A percentile compares a stretch with the other conserved stretches of the same genome.
Conservation (phyloP, 2,113 vertebrate species). For the Callorhinus ursinus region DNA sequence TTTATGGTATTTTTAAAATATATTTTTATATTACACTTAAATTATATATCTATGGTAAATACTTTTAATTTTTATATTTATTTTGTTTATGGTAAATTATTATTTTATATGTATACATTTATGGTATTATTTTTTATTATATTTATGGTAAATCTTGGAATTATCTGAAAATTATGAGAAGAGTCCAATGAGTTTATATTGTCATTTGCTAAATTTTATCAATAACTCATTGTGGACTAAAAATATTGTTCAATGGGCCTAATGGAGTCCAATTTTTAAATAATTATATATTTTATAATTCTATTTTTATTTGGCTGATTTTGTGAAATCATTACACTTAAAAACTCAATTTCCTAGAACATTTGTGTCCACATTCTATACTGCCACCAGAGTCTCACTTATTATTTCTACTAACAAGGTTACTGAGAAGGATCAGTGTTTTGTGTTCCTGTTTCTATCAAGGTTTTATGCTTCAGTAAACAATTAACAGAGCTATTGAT, state of each 20-base stretch:
- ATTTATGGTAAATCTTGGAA: background rate
- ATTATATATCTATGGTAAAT: background rate
- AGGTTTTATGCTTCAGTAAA: conserved; percentile 11
- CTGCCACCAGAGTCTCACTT: background rate
- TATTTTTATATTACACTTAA: too few relatives aligned
- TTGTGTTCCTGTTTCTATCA: background rate
- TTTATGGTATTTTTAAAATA: background rate
- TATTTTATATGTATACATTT: background rate
- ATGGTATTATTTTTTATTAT: background rate
- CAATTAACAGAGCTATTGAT: background rate
- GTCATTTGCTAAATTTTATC: background rate
- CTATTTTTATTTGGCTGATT: background rate
- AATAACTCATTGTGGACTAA: background rate
- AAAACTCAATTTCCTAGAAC: background rate
- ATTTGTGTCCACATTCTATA: background rate
- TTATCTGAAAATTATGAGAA: conserved; percentile 14
- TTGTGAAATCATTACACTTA: background rate
- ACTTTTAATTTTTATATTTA: background rate
- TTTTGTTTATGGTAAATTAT: background rate
- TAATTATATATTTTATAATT: background rate
- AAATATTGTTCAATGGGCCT: background rate
- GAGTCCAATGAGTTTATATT: background rate
- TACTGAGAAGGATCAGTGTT: background rate
- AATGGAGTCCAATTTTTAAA: background rate
- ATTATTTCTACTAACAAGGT: background rate